Evolutionary conservation across 2,113 vertebrate genomes (phyloP).

Genomic region (Burhinus oedicnemus): DNA sequence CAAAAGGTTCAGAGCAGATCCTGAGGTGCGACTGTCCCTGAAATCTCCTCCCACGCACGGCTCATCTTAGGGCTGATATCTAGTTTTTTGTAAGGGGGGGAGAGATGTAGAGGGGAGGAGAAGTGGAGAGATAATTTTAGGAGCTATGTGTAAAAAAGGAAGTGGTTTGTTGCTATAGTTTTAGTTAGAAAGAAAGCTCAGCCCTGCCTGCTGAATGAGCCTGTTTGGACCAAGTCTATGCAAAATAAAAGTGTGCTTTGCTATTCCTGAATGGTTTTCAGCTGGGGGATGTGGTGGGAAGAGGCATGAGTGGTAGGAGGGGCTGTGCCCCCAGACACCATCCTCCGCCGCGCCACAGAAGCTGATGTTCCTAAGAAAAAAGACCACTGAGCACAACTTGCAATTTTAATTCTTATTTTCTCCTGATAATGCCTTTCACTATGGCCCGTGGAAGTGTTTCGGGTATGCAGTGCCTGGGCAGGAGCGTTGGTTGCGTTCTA

Average conservation of each 20-base stretch:
- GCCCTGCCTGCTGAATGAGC: constrained; percentile 2
- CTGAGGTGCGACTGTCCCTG: constrained; percentile 4
- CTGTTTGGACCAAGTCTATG: neutral
- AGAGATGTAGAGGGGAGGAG: neutral
- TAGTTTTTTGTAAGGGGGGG: neutral
- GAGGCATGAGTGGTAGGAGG: neutral
- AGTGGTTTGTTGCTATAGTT: constrained; percentile 63
- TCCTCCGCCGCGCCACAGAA: neutral
- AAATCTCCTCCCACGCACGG: neutral
- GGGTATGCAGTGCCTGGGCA: neutral
- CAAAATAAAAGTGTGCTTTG: neutral
- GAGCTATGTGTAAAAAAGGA: constrained; percentile 44
- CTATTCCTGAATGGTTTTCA: neutral
- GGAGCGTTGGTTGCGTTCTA: neutral
- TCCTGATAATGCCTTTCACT: neutral
- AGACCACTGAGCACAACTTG: neutral
- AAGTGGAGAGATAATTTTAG: constrained; percentile 61
- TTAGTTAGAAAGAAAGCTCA: constrained; percentile 34
- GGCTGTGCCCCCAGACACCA: rapidly evolving
- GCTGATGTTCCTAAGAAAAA: neutral
- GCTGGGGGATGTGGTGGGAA: neutral
- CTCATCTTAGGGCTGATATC: neutral
- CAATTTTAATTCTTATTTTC: neutral
- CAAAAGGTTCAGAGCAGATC: constrained; percentile 20
- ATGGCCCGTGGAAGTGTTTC: rapidly evolving